A percentile compares a stretch with the other conserved stretches of the same genome.
These are phyloP conservation scores for Drosophila trichaetosa DNA, from an alignment of 2,888 invertebrate species.

Conservation along the genomic window DNA sequence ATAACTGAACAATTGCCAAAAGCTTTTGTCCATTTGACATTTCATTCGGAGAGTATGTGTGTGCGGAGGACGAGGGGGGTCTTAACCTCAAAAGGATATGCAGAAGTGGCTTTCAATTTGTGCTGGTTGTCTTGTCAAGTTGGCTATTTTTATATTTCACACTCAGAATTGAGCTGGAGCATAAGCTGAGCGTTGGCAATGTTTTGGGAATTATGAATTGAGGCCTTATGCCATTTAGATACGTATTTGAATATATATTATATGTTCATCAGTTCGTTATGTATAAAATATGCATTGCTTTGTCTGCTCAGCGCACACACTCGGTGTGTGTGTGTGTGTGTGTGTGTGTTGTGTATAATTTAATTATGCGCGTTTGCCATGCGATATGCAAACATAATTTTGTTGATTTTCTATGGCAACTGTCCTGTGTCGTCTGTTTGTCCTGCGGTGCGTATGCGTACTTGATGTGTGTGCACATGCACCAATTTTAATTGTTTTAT, in stretches of 20 bases:
- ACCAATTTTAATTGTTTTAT: conserved; percentile 76
- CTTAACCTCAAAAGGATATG: background rate
- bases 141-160: background rate
- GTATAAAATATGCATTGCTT: background rate
- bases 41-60: background rate
- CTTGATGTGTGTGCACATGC: conserved; percentile 8
- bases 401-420: conserved; percentile 49
- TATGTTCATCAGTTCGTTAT: background rate
- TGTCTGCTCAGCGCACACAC: background rate
- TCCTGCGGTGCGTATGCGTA: background rate
- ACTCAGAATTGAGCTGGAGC: background rate
- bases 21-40: background rate
- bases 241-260: background rate
- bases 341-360: conserved; percentile 43
- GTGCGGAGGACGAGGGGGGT: no score
- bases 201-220: background rate
- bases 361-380: conserved; percentile 48
- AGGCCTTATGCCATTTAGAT: background rate
- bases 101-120: background rate
- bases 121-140: background rate
- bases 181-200: no score
- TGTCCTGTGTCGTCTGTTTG: background rate
- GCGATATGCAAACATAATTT: conserved; percentile 58
- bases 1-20: conserved; percentile 22
- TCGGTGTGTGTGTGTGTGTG: background rate